Conservation (phyloP, 2,888 invertebrate species). For the Biston stratarius region DNA sequence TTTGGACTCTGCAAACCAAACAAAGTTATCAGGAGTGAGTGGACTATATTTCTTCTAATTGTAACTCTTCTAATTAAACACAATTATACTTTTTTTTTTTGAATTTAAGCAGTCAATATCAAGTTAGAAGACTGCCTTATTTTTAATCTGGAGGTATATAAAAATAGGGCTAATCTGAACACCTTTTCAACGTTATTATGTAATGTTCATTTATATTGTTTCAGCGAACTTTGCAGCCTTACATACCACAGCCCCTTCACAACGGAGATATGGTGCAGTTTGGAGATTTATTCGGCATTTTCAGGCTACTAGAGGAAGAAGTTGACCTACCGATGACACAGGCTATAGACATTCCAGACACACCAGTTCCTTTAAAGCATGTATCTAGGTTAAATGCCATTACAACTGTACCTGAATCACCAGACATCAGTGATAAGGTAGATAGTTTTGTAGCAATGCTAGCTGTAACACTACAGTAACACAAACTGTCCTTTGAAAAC, state of each 20-base stretch:
- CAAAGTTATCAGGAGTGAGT: conserved; percentile 75
- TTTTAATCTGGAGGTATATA: no score
- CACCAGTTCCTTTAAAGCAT: conserved; percentile 59
- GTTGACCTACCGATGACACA: conserved; percentile 76
- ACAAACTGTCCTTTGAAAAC: no score
- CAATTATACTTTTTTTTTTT: background rate
- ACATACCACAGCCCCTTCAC: conserved; percentile 68
- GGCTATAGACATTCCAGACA: conserved; percentile 72
- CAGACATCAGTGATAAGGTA: conserved; percentile 78
- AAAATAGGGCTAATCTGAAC: no score
- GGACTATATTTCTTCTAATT: background rate
- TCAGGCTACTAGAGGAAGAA: conserved; percentile 70
- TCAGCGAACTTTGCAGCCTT: conserved; percentile 71
- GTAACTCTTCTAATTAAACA: conserved; percentile 1
- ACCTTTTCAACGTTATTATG: no score
- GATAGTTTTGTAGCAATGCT: conserved; percentile 26
- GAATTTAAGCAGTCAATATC: no score
- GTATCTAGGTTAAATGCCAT: conserved; percentile 58
- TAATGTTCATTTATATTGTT: conserved; percentile 40
- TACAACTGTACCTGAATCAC: conserved; percentile 75
- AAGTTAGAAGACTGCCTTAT: no score
- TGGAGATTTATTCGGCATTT: conserved; percentile 76
- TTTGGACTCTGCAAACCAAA: conserved; percentile 77
- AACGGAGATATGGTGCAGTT: conserved; percentile 78
- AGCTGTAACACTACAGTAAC: no score